These are phyloP conservation scores for Siniperca undulata DNA, from an alignment of 2,797 vertebrate genomes.

Conservation along the genomic window DNA sequence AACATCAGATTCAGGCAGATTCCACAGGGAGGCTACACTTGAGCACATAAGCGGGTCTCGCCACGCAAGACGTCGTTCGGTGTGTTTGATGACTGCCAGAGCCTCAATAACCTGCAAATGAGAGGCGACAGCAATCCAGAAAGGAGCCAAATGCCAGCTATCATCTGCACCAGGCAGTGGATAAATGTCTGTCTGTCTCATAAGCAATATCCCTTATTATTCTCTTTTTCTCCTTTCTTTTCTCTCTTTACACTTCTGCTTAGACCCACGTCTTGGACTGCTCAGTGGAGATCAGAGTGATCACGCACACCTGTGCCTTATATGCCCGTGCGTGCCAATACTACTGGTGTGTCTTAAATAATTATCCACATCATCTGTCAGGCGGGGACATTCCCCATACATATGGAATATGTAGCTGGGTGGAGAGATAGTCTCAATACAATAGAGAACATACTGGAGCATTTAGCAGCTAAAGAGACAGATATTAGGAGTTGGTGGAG, in stretches of 20 bases:
- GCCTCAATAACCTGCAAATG: too few relatives aligned
- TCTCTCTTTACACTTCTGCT: neutral
- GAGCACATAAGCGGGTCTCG: too few relatives aligned
- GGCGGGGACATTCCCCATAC: neutral
- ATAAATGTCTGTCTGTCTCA: neutral
- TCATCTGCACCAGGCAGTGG: neutral
- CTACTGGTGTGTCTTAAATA: neutral
- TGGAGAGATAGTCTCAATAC: too few relatives aligned
- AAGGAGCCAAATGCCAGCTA: too few relatives aligned
- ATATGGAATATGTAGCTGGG: too few relatives aligned
- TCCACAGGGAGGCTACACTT: too few relatives aligned
- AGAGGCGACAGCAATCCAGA: too few relatives aligned
- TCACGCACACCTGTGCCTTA: neutral
- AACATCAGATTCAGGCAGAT: too few relatives aligned
- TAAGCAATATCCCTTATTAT: neutral
- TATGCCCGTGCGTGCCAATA: neutral
- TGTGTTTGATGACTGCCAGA: too few relatives aligned
- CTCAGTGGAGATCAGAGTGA: neutral
- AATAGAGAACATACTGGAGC: neutral
- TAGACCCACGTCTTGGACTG: neutral
- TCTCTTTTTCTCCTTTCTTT: too few relatives aligned
- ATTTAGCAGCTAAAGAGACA: constrained; percentile 19
- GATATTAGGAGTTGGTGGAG: neutral
- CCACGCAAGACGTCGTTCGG: too few relatives aligned
- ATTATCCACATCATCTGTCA: neutral